These are phyloP conservation scores for Melipona beecheii DNA, from an alignment of 2,888 invertebrate genomes.

Conservation along the genomic window DNA sequence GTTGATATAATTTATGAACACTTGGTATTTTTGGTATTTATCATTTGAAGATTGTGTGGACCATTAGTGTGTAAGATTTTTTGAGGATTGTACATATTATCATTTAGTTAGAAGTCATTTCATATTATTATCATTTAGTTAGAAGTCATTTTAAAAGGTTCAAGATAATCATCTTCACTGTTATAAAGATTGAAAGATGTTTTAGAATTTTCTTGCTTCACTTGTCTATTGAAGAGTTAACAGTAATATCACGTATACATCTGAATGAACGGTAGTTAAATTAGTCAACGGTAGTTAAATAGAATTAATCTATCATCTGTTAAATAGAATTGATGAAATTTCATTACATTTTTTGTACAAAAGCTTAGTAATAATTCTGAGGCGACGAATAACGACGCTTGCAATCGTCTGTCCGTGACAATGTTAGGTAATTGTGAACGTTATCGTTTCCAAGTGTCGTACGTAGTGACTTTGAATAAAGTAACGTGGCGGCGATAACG, in stretches of 20 bases:
- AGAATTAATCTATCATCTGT: not conserved
- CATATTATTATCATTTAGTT: no score
- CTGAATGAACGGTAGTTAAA: no score
- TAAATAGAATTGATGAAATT: not conserved
- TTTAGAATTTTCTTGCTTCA: not conserved
- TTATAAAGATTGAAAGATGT: not conserved
- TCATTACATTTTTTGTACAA: not conserved
- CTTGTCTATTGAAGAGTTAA: not conserved
- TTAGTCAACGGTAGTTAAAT: no score
- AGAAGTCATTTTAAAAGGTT: not conserved
- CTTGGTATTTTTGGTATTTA: not conserved
- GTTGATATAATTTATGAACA: not conserved
- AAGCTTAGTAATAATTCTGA: not conserved
- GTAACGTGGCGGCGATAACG: not conserved
- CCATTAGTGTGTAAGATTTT: not conserved
- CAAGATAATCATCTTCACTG: not conserved
- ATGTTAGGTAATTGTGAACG: not conserved
- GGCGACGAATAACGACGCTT: not conserved
- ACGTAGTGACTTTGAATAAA: not conserved
- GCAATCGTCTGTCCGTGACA: no score
- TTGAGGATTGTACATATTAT: not conserved
- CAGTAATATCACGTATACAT: no score
- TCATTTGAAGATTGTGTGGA: no score
- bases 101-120: not conserved
- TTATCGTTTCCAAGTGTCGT: not conserved